These are phyloP conservation scores for Haplochromis burtoni DNA, from an alignment of 2,113 vertebrate species.

Conservation along the genomic window DNA sequence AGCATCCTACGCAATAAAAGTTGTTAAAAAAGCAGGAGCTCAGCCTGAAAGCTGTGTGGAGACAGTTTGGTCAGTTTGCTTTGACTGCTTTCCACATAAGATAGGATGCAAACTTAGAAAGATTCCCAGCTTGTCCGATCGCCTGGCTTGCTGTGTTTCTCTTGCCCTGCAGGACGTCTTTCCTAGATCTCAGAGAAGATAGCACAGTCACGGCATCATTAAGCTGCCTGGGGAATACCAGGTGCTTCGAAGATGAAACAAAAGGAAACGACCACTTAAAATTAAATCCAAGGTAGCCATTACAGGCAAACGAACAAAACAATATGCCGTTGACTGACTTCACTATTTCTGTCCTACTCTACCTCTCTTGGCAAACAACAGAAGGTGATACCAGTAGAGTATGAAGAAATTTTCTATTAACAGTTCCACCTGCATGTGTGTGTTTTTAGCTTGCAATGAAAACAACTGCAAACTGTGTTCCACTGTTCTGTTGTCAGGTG, in stretches of 20 bases:
- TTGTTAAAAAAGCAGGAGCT: not conserved
- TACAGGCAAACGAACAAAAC: not conserved
- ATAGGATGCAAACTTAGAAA: not conserved
- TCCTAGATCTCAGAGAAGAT: not conserved
- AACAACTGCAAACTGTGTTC: not conserved
- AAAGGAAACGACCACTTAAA: not conserved
- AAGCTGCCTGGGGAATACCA: not conserved
- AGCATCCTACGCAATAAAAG: not conserved
- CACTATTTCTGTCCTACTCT: not conserved
- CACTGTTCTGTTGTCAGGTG: not conserved
- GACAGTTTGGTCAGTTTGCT: not conserved
- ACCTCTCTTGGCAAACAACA: not conserved
- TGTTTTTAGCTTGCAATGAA: not conserved
- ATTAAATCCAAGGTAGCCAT: not conserved
- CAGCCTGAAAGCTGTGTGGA: not conserved
- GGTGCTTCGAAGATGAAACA: not conserved
- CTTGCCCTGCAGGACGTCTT: not conserved
- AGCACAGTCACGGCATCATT: not conserved
- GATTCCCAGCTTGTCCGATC: not conserved
- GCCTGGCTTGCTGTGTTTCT: not conserved
- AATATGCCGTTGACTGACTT: not conserved
- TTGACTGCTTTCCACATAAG: not conserved
- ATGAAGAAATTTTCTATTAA: not conserved
- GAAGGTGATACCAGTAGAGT: not conserved
- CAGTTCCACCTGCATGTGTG: not conserved